Base-by-base conservation (phyloP, 2,113 vertebrate species). In the Esox niger region DNA sequence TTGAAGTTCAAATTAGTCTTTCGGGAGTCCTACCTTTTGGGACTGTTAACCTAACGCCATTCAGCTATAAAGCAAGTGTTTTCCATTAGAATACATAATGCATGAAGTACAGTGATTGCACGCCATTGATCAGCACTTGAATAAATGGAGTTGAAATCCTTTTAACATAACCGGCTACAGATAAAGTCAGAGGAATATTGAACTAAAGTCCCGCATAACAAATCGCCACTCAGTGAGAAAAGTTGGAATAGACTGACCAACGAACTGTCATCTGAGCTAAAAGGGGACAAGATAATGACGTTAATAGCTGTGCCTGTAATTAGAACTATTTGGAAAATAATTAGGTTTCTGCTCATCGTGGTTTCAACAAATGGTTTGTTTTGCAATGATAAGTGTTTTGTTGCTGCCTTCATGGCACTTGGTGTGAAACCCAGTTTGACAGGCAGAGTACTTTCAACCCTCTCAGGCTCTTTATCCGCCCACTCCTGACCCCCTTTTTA, bases 51-150 rank as follows among this genome's bases (percentile, higher is more conserved):
- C 93, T 93, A 90, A 88, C 91, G 91, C 92, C 91, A 90, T 92
- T 88, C 86, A 88, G 91, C 90, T 92, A 92, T 94, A 94, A 94
- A 94, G 91, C 89, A 84, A 90, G 83, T 84, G 83, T 83, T 76
- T 94, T 92, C 88, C 90, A 90, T 90, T 88, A 86, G 93, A 92
- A 95, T 97, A 86, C 91, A 95, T 96, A 95, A 95, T 96, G 91
- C 89, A 96, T 95, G 92, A 95, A 91, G 89, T 82, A 80, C 88
- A 88, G 86, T 93, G 89, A 94, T 94, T 95, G 94, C 90, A 90
- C 88, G 89, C 88, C 91, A 96, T 96, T 97, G 94, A 96, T 96
- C 93, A 95, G 90, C 90, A 93, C 93, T 96, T 93, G 91, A 94
- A 95, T 92, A 95, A 94, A 96, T 94, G 92, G 93, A 95, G 92